Base-by-base conservation (phyloP, 1,140 invertebrate species). In the Ceratosolen fusciceps region DNA sequence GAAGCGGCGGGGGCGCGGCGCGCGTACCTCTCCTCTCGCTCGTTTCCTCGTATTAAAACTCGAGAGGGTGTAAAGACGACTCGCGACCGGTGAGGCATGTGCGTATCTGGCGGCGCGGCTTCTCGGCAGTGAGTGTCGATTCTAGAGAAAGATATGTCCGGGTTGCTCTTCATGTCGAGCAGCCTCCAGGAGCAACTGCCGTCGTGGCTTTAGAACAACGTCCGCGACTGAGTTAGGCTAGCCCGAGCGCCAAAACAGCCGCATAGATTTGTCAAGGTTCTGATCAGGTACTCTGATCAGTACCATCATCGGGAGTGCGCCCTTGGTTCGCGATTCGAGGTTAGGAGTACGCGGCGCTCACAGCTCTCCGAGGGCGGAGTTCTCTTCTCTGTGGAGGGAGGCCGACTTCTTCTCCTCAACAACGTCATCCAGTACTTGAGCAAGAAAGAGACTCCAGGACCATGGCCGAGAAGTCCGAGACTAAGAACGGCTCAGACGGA, bases 391-490 rank as follows among this genome's bases (percentile, higher is more conserved):
- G n/a, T n/a, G n/a, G 47, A 14, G 67, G 29, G 5, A 39, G 7
- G 49, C 49, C 49, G 49, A 43, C 8, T 24, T 24, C n/a, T 60
- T 24, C 8, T 5, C 49, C 14, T 52, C 49, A 19, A 19, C 49
- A 21, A 21, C n/a, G n/a, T 56, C 54, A 21, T 16, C 14, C 9
- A 4, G 9, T 5, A 24, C 54, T 56, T 5, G n/a, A 8, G 16
- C 16, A 56, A 21, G 9, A n/a, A 67, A 49, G 67, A 58, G 76
- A 73, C 77, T 60, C 39, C 77, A 39, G 37, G 56, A 52, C 39
- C 58, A 82, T 77, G 78, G 60, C 70, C 65, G 78, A 80, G 34
- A 79, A 76, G 19, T 19, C 31, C 34, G 80, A 84, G 71, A 77
- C 79, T 49, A 73, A 71, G 56, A 73, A n/a, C 56, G 21, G 31